Evolutionary conservation across 2,888 invertebrate species (phyloP).

Genomic region (Galeruca laticollis): DNA sequence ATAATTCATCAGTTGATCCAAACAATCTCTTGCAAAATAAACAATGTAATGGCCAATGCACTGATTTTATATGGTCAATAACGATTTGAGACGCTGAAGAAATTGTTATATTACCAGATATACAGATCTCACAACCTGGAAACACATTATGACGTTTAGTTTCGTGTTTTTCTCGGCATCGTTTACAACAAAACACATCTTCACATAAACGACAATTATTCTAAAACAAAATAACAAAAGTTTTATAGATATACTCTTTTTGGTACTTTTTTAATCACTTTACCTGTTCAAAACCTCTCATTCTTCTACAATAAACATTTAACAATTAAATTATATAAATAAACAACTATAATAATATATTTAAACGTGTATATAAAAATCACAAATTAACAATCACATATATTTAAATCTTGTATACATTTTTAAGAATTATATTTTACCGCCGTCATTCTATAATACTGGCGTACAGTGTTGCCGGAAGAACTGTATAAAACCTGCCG

Average conservation of each 20-base stretch:
- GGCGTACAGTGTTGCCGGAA: conserved; percentile 11
- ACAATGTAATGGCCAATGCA: conserved; percentile 60
- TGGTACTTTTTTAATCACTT: conserved; percentile 18
- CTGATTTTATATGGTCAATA: conserved; percentile 54
- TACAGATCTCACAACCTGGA: conserved; percentile 59
- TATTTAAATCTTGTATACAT: conserved; percentile 16
- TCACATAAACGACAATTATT: conserved; percentile 59
- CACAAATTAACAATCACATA: conserved; percentile 10
- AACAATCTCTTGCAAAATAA: conserved; percentile 56
- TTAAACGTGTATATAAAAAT: conserved; percentile 16
- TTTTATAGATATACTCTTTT: neutral
- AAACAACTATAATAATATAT: conserved; percentile 13
- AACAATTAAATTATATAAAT: conserved; percentile 2
- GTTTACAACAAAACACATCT: conserved; percentile 59
- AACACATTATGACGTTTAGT: conserved; percentile 52
- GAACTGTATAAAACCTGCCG: neutral
- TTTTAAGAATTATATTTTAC: conserved; percentile 12
- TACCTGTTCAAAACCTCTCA: conserved; percentile 44
- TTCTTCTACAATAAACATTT: conserved; percentile 22
- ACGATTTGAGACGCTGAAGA: conserved; percentile 47
- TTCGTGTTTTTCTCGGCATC: conserved; percentile 60
- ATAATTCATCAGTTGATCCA: conserved; percentile 52
- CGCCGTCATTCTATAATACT: conserved; percentile 8
- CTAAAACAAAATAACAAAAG: conserved; percentile 49
- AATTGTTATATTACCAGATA: conserved; percentile 54